Base-by-base conservation (phyloP, 1,140 invertebrate species). In the Trachelipus rathkii region DNA sequence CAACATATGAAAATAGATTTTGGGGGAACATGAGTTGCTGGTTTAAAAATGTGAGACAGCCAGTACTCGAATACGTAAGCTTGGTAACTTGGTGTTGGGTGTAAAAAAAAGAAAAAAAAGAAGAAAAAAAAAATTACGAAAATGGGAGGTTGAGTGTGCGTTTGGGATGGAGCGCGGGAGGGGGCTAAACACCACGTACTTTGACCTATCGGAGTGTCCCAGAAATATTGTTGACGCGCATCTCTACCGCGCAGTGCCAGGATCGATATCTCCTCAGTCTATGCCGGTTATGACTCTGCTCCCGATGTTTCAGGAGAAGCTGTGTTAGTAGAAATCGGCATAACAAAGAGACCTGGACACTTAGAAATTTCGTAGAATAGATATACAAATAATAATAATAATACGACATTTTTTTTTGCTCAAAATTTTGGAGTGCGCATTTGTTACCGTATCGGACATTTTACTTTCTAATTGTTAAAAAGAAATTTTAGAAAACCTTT, bases 251-350 rank as follows among this genome's bases (percentile, higher is more conserved):
- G 50, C 50, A 60, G 50, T 60, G 50, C 50, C 50, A 60, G 50
- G 50, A 60, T 60, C 50, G 50, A 60, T 60, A 60, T 2, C 19
- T 13, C 50, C 50, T 60, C 50, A 60, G 11, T 60, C 50, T 60
- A 60, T 60, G 50, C 50, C 50, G 50, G 50, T 60, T 60, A 4
- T 60, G 50, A 19, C 50, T 60, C 50, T 60, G 50, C 50, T 60
- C 19, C 19, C 50, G 2, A 60, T 60, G 50, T 60, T 60, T 60
- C 50, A 60, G 50, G 50, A 60, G 50, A 15, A 15, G 50, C 11
- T 19, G 19, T 19, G 19, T 60, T 60, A 60, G 50, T 60, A 60
- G 50, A 33, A 33, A 3, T 8, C 50, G 50, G 8, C 50, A 19
- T 60, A 60, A 60, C 50, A 60, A 33, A 33, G 33, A 6, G 33